Evolutionary conservation across 1,140 invertebrate species (phyloP).

Genomic region (Bursaphelenchus mucronatus): DNA sequence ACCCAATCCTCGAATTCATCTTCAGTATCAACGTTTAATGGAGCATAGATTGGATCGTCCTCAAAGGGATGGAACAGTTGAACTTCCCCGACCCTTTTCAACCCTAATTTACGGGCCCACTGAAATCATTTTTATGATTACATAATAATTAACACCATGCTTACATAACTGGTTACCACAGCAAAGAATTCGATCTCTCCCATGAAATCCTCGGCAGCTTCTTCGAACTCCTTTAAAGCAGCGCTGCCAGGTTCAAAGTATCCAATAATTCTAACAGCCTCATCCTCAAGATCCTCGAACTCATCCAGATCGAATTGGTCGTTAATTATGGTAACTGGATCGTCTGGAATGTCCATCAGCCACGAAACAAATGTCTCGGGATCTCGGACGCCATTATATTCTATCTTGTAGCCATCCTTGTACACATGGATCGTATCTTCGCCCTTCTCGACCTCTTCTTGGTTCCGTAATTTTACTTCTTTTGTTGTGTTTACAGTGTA

Average conservation of each 20-base stretch:
- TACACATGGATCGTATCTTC: conserved; percentile 61
- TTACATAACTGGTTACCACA: conserved; percentile 57
- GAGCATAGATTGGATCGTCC: conserved; percentile 60
- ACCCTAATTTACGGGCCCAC: conserved; percentile 59
- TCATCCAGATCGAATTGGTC: conserved; percentile 60
- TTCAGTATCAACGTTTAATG: conserved; percentile 57
- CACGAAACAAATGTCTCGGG: conserved; percentile 60
- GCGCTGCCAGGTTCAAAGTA: conserved; percentile 60
- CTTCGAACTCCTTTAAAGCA: conserved; percentile 60
- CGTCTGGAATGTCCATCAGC: conserved; percentile 61
- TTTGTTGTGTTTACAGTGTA: conserved; percentile 61
- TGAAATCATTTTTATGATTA: conserved; percentile 28
- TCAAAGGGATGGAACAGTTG: conserved; percentile 59
- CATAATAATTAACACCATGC: conserved; percentile 17
- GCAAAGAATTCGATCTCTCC: conserved; percentile 61
- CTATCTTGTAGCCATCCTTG: conserved; percentile 61
- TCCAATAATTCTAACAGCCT: conserved; percentile 59
- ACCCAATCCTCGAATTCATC: conserved; percentile 61
- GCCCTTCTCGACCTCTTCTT: conserved; percentile 60
- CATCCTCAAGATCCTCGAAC: conserved; percentile 59
- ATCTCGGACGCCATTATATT: conserved; percentile 60
- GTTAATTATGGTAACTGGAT: conserved; percentile 60
- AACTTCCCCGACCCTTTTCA: conserved; percentile 58
- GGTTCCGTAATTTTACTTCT: conserved; percentile 47
- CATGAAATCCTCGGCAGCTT: conserved; percentile 61